Conservation (phyloP, 1,140 invertebrate species). For the Anthonomus grandis region DNA sequence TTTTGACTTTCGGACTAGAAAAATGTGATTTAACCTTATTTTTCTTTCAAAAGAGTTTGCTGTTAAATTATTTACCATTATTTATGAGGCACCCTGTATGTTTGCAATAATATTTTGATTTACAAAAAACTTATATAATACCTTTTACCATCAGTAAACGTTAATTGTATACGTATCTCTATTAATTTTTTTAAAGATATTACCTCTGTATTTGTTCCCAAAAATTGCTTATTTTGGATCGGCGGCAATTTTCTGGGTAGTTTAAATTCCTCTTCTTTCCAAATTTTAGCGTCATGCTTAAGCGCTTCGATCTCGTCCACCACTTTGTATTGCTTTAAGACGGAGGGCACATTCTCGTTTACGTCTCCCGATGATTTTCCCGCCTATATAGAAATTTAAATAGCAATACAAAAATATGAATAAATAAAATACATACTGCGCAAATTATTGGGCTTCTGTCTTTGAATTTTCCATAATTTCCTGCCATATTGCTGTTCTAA, state of each 20-base stretch:
- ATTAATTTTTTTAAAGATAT: neutral
- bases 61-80: no score
- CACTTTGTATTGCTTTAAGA: constrained; percentile 48
- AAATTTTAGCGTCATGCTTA: constrained; percentile 49
- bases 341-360: constrained; percentile 43
- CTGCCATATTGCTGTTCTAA: no score
- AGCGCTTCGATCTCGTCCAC: constrained; percentile 52
- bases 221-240: constrained; percentile 45
- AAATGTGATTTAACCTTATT: no score
- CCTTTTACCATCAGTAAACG: no score
- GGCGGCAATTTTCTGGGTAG: constrained; percentile 38
- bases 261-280: constrained; percentile 23
- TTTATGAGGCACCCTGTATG: no score
- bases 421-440: constrained; percentile 27
- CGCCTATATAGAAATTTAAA: constrained; percentile 37
- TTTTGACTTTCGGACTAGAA: no score
- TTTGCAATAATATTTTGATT: no score
- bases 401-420: neutral
- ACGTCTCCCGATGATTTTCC: constrained; percentile 47
- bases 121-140: no score
- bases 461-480: constrained; percentile 35
- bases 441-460: constrained; percentile 38
- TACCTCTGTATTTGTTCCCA: constrained; percentile 43
- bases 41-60: no score
- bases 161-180: neutral